Percentiles rank a stretch among this genome's conserved stretches.
phyloP scores from a whole-genome alignment of 2,888 invertebrate species.

The Tenodera sinensis region DNA sequence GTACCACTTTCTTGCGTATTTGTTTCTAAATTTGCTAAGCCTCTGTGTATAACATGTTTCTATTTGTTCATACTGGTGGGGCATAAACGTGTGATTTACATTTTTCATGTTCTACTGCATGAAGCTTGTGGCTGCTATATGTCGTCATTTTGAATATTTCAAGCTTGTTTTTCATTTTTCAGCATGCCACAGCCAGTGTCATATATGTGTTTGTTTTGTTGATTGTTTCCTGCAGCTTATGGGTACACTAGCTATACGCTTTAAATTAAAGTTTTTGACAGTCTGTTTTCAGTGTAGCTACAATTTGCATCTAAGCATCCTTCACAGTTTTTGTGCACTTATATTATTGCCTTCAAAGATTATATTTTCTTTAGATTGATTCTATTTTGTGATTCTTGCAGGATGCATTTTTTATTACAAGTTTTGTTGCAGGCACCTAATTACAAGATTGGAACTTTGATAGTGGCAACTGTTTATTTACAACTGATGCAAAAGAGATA shows the following conservation, averaged over 20 bases:
- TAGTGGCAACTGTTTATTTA: too few relatives aligned
- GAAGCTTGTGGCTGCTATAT: background rate
- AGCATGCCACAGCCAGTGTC: background rate
- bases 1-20: background rate
- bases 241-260: background rate
- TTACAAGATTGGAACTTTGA: too few relatives aligned
- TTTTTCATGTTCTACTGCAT: background rate
- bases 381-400: background rate
- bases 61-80: background rate
- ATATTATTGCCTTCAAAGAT: background rate
- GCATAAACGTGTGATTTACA: background rate
- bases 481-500: too few relatives aligned
- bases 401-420: too few relatives aligned
- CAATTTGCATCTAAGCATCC: background rate
- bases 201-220: background rate
- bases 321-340: background rate
- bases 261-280: background rate
- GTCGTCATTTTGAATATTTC: background rate
- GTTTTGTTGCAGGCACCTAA: too few relatives aligned
- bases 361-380: background rate
- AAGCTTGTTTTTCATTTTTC: background rate
- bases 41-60: background rate
- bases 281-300: background rate
- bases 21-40: background rate
- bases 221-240: background rate